A percentile compares a stretch with the other conserved stretches of the same genome.
phyloP scores from a whole-genome alignment of 2,888 invertebrate genomes.

The Eugnorisma glareosa region DNA sequence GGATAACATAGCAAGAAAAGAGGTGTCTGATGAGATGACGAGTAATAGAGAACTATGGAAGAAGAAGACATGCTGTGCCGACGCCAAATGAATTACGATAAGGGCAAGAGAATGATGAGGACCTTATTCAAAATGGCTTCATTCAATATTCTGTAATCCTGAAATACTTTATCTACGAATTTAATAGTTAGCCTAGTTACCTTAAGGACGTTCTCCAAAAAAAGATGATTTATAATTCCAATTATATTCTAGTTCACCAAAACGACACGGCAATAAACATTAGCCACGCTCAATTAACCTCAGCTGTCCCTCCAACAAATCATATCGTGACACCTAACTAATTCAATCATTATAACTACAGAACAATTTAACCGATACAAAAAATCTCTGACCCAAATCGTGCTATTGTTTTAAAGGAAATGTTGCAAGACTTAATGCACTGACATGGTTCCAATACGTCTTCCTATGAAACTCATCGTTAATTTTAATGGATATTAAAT shows the following conservation, averaged over 20 bases:
- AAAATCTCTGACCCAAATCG: constrained; percentile 66
- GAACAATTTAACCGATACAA: constrained; percentile 6
- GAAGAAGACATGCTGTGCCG: no score
- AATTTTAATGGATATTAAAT: constrained; percentile 63
- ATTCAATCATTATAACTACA: constrained; percentile 37
- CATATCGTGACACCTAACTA: constrained; percentile 2
- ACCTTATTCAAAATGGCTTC: no score
- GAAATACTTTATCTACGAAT: background rate
- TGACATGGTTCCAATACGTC: constrained; percentile 61
- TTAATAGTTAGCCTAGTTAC: background rate
- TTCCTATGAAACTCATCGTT: constrained; percentile 57
- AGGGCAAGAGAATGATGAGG: no score
- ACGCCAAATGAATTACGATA: no score
- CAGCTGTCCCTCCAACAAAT: constrained; percentile 28
- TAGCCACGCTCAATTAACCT: constrained; percentile 34
- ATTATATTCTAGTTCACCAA: constrained; percentile 28
- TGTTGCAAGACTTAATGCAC: constrained; percentile 73
- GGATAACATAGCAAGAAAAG: no score
- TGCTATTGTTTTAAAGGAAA: constrained; percentile 68
- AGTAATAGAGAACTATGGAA: no score
- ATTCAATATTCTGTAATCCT: background rate
- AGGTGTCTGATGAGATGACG: no score
- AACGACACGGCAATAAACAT: constrained; percentile 21
- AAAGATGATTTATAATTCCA: background rate
- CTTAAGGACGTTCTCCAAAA: background rate